Evolutionary conservation across 1,140 invertebrate species (phyloP).

Genomic region (Euwallacea fornicatus): DNA sequence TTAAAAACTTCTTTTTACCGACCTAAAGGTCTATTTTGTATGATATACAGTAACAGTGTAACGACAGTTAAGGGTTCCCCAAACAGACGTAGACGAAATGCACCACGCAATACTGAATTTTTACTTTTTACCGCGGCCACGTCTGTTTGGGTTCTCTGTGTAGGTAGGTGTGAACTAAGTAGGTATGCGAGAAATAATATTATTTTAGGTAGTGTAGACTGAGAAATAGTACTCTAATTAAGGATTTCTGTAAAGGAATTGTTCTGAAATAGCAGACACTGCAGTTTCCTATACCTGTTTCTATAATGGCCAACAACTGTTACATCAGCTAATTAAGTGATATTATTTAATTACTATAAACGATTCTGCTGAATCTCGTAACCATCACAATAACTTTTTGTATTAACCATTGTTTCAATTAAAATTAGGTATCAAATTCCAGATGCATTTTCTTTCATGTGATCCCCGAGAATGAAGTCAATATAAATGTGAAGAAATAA

Average conservation of each 20-base stretch:
- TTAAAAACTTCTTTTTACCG: no score
- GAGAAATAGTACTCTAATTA: background rate
- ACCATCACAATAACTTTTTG: background rate
- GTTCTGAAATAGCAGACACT: background rate
- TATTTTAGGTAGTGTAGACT: background rate
- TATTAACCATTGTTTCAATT: background rate
- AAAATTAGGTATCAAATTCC: conserved; percentile 1
- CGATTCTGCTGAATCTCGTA: conserved; percentile 1
- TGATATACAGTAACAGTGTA: background rate
- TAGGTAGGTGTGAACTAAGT: background rate
- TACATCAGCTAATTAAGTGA: background rate
- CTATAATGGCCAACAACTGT: background rate
- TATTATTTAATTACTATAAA: background rate
- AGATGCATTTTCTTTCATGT: background rate
- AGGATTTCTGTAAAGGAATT: background rate
- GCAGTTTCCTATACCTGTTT: background rate
- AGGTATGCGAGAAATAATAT: background rate
- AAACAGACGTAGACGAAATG: no score
- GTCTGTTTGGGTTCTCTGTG: background rate
- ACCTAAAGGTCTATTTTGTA: background rate
- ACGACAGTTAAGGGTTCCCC: no score
- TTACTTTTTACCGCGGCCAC: background rate
- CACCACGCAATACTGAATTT: no score
- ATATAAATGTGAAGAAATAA: no score
- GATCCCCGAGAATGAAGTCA: no score